Evolutionary conservation across 2,113 vertebrate species (phyloP).

Genomic region (Elgaria multicarinata): DNA sequence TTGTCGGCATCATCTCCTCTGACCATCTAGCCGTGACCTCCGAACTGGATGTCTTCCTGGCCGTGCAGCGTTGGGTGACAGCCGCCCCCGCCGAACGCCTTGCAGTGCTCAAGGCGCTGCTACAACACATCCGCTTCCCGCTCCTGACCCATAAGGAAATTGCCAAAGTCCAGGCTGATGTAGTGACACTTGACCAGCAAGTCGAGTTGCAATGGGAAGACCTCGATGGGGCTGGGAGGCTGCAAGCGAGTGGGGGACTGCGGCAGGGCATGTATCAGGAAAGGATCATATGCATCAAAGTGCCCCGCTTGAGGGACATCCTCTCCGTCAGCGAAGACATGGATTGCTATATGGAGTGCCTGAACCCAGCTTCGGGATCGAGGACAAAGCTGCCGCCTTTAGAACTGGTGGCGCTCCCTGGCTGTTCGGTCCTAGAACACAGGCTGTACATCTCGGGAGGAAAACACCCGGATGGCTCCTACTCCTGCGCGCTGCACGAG

Average conservation of each 20-base stretch:
- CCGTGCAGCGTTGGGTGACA: background rate
- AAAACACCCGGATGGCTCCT: background rate
- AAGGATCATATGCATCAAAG: constrained; percentile 5
- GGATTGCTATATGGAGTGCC: constrained; percentile 22
- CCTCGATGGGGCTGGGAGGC: background rate
- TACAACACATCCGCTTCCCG: background rate
- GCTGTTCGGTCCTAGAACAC: background rate
- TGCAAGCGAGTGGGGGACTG: background rate
- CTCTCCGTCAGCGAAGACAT: background rate
- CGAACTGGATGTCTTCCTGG: background rate
- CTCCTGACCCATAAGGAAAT: background rate
- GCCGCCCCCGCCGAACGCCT: background rate
- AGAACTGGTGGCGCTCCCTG: background rate
- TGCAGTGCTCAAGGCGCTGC: background rate
- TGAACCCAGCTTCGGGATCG: background rate
- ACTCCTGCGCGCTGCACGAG: background rate
- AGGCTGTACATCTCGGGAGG: constrained; percentile 14
- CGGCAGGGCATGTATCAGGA: constrained; percentile 34
- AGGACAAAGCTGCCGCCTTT: background rate
- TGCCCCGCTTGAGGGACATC: constrained; percentile 25
- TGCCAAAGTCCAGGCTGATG: background rate
- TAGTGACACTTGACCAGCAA: background rate
- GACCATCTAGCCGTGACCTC: background rate
- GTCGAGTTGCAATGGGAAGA: background rate
- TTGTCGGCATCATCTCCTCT: background rate